Percentiles rank a stretch among this genome's conserved stretches.
These are phyloP conservation scores for Dynastes maya DNA, from an alignment of 2,888 invertebrate genomes.

Conservation along the genomic window DNA sequence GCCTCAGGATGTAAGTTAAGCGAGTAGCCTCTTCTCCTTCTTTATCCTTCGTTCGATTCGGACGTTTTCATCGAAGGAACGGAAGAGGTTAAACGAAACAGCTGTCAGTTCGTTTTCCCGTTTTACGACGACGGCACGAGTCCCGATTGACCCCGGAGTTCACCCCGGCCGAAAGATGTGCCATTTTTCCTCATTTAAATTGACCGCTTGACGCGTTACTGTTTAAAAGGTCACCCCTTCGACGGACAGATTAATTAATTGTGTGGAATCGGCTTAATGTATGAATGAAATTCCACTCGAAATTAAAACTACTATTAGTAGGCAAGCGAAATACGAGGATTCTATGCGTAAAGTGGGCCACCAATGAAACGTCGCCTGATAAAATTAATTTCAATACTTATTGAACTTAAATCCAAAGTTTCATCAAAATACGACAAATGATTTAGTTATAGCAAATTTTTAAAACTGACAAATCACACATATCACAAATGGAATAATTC, in stretches of 20 bases:
- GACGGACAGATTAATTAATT: constrained; percentile 6
- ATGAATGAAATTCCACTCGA: constrained; percentile 27
- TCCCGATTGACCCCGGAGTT: constrained; percentile 37
- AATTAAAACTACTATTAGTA: constrained; percentile 1
- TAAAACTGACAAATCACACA: no score
- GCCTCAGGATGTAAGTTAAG: not conserved
- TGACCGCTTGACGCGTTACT: constrained; percentile 35
- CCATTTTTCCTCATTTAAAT: constrained; percentile 44
- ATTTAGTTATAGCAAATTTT: no score
- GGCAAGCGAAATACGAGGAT: not conserved
- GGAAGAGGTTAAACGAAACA: constrained; percentile 16
- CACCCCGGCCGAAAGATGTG: constrained; percentile 12
- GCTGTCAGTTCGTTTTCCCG: constrained; percentile 28
- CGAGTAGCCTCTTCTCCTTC: not conserved
- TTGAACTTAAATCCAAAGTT: no score
- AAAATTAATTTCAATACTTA: no score
- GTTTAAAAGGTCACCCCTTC: constrained; percentile 30
- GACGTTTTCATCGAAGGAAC: constrained; percentile 14
- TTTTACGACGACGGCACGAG: constrained; percentile 45
- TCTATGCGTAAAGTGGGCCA: not conserved
- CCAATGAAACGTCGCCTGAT: no score
- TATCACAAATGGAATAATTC: no score
- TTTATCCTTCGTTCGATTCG: not conserved
- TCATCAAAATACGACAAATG: no score
- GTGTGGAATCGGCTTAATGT: constrained; percentile 8